These are phyloP conservation scores for Eleutherodactylus coqui DNA, from an alignment of 2,797 vertebrate species.

Conservation along the genomic window DNA sequence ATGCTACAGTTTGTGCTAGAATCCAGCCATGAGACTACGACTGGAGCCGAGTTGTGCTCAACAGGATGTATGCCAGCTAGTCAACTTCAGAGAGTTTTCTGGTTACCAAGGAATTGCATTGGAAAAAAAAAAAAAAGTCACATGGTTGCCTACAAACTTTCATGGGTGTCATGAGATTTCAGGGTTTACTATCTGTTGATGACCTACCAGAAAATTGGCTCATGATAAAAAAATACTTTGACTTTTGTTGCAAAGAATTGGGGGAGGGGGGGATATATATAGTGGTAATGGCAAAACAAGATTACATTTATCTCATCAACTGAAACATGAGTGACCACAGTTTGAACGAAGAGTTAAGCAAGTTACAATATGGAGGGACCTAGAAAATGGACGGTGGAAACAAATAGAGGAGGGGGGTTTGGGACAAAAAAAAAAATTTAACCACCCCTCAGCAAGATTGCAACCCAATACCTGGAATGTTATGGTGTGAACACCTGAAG, in stretches of 20 bases:
- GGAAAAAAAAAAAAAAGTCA: neutral
- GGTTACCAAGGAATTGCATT: neutral
- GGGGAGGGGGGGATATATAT: too few species aligned
- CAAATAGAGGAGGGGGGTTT: too few species aligned
- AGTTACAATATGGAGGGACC: constrained; percentile 21
- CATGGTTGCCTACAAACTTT: neutral
- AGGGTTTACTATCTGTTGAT: neutral
- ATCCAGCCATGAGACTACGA: neutral
- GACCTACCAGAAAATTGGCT: neutral
- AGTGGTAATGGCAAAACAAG: neutral
- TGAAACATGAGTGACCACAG: constrained; percentile 41
- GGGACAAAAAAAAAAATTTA: neutral
- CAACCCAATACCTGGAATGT: constrained; percentile 44
- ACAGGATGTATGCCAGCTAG: neutral
- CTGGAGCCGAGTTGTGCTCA: neutral
- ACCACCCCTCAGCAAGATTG: constrained; percentile 21
- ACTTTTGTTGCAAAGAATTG: neutral
- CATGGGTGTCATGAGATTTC: neutral
- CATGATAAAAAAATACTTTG: neutral
- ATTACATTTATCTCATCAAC: constrained; percentile 40
- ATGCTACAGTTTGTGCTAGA: constrained; percentile 27
- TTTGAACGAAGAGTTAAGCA: constrained; percentile 22
- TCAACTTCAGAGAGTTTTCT: neutral
- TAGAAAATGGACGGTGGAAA: constrained; percentile 36
- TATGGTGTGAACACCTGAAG: constrained; percentile 10